Evolutionary conservation across 2,113 vertebrate genomes (phyloP), one percentile per base, ranked within the genome.

Genomic region (Anarrhichthys ocellatus): DNA sequence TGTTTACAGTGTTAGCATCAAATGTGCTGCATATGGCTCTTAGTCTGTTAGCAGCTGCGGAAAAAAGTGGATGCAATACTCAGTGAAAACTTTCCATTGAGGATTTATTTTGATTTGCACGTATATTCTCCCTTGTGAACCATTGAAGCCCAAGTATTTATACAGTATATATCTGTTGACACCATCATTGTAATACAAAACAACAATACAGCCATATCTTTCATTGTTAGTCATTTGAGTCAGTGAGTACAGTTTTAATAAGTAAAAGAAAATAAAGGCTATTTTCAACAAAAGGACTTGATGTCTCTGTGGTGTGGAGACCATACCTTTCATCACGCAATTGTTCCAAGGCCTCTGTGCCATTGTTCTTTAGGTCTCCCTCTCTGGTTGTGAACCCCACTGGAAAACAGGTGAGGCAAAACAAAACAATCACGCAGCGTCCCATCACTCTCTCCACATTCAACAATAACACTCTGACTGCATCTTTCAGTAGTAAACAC

Each of bases 381-480:
- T 86, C 61, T 73, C 36, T 89, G 59, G 52, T 80, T 78, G 40
- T 67, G 56, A 73, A 91, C 81, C 92, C 77, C 86, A 76, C 83
- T 92, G 92, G 91, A 92, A 90, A 91, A 90, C 89, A 93, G 92
- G 89, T 92, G 90, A 92, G 36, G 83, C 76, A 83, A 89, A 92
- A 92, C 76, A 83, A 89, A 92, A 92, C 91, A 93, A 91, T 91
- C 78, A 82, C 22, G 56, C 84, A 85, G 78, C 73, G 66, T 79
- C 87, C 87, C 78, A 86, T 91, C 86, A 89, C 91, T 93, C 88
- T 90, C 78, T 89, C 54, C 86, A 71, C 75, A 76, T 89, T 79
- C 22, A 82, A 89, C 85, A 91, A 90, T 89, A 89, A 88, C 91
- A 89, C 83, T 81, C 68, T 85, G 87, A 82, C 86, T 88, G 83